Percentiles rank a stretch among this genome's conserved stretches.
These are phyloP conservation scores for Perithous albicinctus DNA, from an alignment of 2,888 invertebrate species.

Conservation along the genomic window DNA sequence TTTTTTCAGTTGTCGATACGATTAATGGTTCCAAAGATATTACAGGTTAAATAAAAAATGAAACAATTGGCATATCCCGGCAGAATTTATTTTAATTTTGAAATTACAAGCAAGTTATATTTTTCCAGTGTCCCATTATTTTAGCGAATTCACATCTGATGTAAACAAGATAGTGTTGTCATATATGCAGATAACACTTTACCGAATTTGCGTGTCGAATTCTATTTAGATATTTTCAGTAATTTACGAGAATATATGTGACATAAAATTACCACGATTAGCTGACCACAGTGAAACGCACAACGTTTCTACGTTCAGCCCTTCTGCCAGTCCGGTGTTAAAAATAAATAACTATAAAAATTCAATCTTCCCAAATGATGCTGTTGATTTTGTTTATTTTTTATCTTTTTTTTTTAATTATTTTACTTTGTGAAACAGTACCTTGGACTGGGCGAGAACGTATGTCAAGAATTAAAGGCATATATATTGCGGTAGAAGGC, in stretches of 20 bases:
- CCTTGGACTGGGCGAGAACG: constrained; percentile 34
- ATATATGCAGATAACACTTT: not conserved
- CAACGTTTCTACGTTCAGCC: not conserved
- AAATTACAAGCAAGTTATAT: not conserved
- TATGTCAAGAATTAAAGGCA: constrained; percentile 19
- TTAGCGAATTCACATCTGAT: not conserved
- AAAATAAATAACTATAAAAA: constrained; percentile 41
- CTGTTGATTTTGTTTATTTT: constrained; percentile 26
- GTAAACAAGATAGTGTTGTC: not conserved
- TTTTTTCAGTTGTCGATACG: too few species aligned
- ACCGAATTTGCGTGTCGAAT: not conserved
- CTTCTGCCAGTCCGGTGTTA: not conserved
- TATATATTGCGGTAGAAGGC: constrained; percentile 29
- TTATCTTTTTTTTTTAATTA: constrained; percentile 1
- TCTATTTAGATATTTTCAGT: not conserved
- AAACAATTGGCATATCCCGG: too few species aligned
- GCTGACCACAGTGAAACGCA: not conserved
- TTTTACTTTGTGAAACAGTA: constrained; percentile 2
- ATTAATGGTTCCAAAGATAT: too few species aligned
- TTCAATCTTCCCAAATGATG: constrained; percentile 44
- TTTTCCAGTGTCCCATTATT: not conserved
- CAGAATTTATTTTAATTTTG: too few species aligned
- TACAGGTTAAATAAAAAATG: too few species aligned
- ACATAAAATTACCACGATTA: not conserved
- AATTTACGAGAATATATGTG: not conserved